phyloP scores from a whole-genome alignment of 2,113 vertebrate genomes.

The Neomonachus schauinslandi region DNA sequence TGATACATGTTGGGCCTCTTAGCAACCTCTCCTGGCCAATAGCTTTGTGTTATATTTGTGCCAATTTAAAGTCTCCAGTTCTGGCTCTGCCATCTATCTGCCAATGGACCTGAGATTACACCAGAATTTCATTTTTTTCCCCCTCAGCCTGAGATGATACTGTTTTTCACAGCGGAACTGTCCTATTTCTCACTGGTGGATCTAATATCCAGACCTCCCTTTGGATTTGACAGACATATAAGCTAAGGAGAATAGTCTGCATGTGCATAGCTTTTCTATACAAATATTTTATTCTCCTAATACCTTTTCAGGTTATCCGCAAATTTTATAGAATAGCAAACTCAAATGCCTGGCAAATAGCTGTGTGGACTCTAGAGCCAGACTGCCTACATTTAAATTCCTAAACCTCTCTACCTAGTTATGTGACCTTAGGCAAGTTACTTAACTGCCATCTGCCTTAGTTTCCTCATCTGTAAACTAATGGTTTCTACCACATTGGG shows the following conservation, averaged over 20 bases:
- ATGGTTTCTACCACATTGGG: background rate
- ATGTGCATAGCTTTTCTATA: background rate
- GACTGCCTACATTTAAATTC: background rate
- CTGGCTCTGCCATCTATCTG: background rate
- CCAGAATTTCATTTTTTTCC: conserved; percentile 24
- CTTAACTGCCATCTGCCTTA: background rate
- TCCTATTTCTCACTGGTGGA: background rate
- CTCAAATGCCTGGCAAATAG: background rate
- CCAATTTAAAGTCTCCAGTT: background rate
- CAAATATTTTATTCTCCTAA: background rate
- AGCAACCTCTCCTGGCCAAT: background rate
- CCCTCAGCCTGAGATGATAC: background rate
- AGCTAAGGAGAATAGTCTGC: background rate
- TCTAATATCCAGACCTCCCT: background rate
- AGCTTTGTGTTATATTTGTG: background rate
- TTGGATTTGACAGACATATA: background rate
- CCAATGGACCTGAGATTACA: background rate
- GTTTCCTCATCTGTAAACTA: background rate
- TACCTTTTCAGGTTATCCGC: background rate
- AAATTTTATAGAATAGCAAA: background rate
- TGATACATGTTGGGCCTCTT: background rate
- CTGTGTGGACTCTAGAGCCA: background rate
- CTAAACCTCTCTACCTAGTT: background rate
- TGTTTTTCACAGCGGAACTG: background rate
- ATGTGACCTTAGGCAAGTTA: background rate